A percentile compares a stretch with the other conserved stretches of the same genome.
phyloP scores from a whole-genome alignment of 2,888 invertebrate species.

The Scaptomyza parva region DNA sequence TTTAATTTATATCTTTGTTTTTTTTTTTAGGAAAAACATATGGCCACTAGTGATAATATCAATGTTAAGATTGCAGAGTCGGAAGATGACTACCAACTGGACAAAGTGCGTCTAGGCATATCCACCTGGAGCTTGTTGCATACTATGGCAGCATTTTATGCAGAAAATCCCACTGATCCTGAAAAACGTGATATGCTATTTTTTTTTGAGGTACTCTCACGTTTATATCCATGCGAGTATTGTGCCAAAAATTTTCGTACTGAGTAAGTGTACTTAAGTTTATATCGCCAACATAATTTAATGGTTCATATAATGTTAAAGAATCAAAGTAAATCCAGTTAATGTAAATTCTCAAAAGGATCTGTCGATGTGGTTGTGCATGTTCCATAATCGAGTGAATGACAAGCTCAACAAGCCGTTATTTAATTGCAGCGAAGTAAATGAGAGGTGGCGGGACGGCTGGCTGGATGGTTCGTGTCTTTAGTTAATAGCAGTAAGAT shows the following conservation, averaged over 20 bases:
- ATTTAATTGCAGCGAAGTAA: conserved; percentile 96
- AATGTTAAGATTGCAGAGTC: conserved; percentile 29
- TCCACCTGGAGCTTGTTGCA: conserved; percentile 97
- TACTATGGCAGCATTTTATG: conserved; percentile 98
- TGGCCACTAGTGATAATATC: conserved; percentile 49
- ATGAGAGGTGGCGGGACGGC: conserved; percentile 97
- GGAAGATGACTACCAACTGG: conserved; percentile 89
- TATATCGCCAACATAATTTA: background rate
- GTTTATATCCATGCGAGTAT: conserved; percentile 96
- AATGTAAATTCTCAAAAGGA: conserved; percentile 88
- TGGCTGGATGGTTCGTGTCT: conserved; percentile 98
- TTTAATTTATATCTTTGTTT: background rate
- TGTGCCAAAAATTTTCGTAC: conserved; percentile 95
- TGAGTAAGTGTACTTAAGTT: conserved; percentile 88
- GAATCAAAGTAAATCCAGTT: conserved; percentile 90
- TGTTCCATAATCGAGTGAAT: conserved; percentile 96
- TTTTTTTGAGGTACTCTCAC: conserved; percentile 93
- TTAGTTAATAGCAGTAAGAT: conserved; percentile 81
- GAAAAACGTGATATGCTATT: conserved; percentile 91
- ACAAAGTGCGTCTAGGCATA: conserved; percentile 90
- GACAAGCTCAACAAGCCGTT: conserved; percentile 93
- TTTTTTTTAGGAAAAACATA: conserved; percentile 61
- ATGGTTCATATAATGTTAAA: conserved; percentile 83
- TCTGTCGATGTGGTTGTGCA: conserved; percentile 95
- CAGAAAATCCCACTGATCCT: conserved; percentile 90